Evolutionary conservation across 2,797 vertebrate species (phyloP).

Genomic region (Chelmon rostratus): DNA sequence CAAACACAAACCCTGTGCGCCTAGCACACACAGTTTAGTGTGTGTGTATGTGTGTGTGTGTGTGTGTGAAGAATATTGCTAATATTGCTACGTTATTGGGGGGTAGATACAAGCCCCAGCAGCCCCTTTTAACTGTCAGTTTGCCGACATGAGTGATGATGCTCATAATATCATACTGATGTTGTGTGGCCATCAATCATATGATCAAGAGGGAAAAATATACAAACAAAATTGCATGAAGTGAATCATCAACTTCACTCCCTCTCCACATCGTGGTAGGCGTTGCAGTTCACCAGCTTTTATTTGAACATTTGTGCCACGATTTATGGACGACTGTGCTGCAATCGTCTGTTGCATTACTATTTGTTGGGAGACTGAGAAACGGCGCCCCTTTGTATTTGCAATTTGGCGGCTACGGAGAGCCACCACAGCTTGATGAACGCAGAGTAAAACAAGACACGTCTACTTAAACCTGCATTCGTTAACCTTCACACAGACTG

Average conservation of each 20-base stretch:
- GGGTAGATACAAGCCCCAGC: slow-evolving; percentile 34
- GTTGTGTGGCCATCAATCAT: slow-evolving; percentile 68
- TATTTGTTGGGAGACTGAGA: background rate
- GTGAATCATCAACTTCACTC: slow-evolving; percentile 52
- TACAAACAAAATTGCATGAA: slow-evolving; percentile 47
- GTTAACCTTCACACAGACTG: slow-evolving; percentile 8
- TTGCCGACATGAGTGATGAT: slow-evolving; percentile 70
- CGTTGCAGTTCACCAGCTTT: slow-evolving; percentile 21
- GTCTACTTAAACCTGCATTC: background rate
- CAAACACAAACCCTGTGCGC: background rate
- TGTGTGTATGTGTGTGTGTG: background rate
- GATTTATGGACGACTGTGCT: slow-evolving; percentile 1
- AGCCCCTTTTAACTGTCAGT: slow-evolving; percentile 59
- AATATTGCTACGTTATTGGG: slow-evolving; percentile 57
- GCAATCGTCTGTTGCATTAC: background rate
- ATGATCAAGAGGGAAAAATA: slow-evolving; percentile 61
- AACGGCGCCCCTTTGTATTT: slow-evolving; percentile 5
- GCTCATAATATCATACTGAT: slow-evolving; percentile 68
- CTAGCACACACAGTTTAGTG: slow-evolving; percentile 20
- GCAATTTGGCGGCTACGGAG: background rate
- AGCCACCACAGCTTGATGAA: background rate
- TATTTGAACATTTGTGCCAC: slow-evolving; percentile 10
- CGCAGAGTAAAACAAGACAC: background rate
- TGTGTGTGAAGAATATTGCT: slow-evolving; percentile 33
- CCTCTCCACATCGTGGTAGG: background rate